Conservation (phyloP, 1,140 invertebrate species). For the Luehdorfia chinensis region DNA sequence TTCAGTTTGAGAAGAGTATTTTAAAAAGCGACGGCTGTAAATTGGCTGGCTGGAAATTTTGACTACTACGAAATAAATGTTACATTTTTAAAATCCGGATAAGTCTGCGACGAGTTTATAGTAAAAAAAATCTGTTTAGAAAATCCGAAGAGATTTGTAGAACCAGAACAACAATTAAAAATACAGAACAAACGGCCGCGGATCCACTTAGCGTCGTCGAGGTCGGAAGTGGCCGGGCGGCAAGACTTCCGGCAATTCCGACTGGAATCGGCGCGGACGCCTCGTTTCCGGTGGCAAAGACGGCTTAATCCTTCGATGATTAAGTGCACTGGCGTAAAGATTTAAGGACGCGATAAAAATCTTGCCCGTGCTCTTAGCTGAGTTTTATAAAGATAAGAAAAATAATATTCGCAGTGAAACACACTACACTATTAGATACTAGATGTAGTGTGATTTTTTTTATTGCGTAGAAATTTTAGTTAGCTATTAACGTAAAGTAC, state of each 20-base stretch:
- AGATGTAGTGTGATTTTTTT: too few relatives aligned
- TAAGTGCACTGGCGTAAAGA: conserved; percentile 30
- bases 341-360: conserved; percentile 8
- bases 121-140: conserved; percentile 11
- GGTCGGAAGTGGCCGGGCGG: conserved; percentile 28
- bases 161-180: conserved; percentile 14
- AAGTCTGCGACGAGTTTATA: too few relatives aligned
- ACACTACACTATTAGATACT: too few relatives aligned
- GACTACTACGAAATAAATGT: too few relatives aligned
- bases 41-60: too few relatives aligned
- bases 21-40: too few relatives aligned
- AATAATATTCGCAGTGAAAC: too few relatives aligned
- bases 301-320: conserved; percentile 38
- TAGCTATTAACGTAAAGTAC: too few relatives aligned
- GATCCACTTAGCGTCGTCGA: conserved; percentile 16
- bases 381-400: too few relatives aligned
- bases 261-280: conserved; percentile 29
- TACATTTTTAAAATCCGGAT: too few relatives aligned
- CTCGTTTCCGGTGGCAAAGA: conserved; percentile 31
- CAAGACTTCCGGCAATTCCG: conserved; percentile 37
- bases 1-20: too few relatives aligned
- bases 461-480: too few relatives aligned
- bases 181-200: conserved; percentile 13
- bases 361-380: background rate
- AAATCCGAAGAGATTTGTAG: conserved; percentile 1